A percentile compares a stretch with the other conserved stretches of the same genome.
Conservation (phyloP, 2,797 vertebrate genomes). For the Phataginus tetradactyla region DNA sequence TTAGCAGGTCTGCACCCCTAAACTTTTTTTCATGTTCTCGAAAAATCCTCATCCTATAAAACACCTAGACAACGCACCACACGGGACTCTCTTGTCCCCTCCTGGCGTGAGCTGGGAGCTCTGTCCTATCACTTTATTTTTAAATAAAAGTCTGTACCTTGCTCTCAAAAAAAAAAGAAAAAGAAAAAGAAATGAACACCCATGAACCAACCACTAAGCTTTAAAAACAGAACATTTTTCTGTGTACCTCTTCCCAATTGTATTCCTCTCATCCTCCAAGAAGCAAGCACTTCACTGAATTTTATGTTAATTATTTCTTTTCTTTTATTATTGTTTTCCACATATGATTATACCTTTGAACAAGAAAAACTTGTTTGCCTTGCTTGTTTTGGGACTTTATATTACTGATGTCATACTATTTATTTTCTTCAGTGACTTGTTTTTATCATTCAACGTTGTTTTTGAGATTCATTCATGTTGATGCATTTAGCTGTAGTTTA, state of each 20-base stretch:
- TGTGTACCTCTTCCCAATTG: neutral
- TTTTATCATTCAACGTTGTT: neutral
- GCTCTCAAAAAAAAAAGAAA: too few species aligned
- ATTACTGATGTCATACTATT: neutral
- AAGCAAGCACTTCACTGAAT: neutral
- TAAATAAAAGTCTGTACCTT: too few species aligned
- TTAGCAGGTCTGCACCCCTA: too few species aligned
- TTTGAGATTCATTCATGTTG: neutral
- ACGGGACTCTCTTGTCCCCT: too few species aligned
- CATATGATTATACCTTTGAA: neutral
- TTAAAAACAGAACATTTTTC: constrained; percentile 2
- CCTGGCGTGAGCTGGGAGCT: too few species aligned
- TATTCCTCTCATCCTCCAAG: neutral
- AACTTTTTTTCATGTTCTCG: too few species aligned
- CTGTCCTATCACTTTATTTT: too few species aligned
- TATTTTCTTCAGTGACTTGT: constrained; percentile 38
- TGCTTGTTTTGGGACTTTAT: constrained; percentile 32
- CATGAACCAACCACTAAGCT: neutral
- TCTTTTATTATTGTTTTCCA: constrained; percentile 7
- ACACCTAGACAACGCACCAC: too few species aligned
- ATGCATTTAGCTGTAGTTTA: neutral
- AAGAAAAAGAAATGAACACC: neutral
- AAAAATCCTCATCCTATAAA: too few species aligned
- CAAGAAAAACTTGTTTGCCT: constrained; percentile 14
- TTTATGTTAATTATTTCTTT: constrained; percentile 8